Conservation (phyloP, 2,113 vertebrate genomes). For the Cnemophilus loriae region DNA sequence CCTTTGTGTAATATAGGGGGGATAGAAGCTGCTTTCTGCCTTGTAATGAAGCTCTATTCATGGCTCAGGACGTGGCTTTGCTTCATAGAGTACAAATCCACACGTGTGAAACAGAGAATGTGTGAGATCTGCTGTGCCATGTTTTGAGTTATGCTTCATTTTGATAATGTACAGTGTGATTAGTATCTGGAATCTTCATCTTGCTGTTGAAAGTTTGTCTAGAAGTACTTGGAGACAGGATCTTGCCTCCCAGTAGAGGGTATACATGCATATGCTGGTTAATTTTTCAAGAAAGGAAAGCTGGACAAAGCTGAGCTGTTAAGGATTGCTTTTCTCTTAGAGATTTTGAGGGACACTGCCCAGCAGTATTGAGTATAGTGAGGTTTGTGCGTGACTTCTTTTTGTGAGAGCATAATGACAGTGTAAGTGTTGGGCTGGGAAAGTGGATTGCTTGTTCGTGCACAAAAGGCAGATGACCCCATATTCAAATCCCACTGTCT, state of each 20-base stretch:
- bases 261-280: neutral
- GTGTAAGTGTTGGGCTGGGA: neutral
- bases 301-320: neutral
- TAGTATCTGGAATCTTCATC: neutral
- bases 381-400: neutral
- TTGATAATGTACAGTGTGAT: neutral
- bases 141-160: neutral
- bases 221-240: neutral
- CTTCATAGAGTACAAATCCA: neutral
- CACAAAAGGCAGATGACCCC: neutral
- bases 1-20: neutral
- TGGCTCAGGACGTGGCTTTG: conserved; percentile 2
- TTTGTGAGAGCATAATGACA: neutral
- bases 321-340: neutral
- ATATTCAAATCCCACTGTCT: neutral
- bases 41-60: neutral
- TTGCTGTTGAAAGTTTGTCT: neutral
- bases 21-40: neutral
- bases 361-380: neutral
- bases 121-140: neutral
- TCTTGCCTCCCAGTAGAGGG: neutral
- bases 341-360: neutral
- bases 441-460: neutral
- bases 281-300: neutral
- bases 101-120: neutral